Evolutionary conservation across 2,888 invertebrate species (phyloP).

Genomic region (Apamea epomidion): DNA sequence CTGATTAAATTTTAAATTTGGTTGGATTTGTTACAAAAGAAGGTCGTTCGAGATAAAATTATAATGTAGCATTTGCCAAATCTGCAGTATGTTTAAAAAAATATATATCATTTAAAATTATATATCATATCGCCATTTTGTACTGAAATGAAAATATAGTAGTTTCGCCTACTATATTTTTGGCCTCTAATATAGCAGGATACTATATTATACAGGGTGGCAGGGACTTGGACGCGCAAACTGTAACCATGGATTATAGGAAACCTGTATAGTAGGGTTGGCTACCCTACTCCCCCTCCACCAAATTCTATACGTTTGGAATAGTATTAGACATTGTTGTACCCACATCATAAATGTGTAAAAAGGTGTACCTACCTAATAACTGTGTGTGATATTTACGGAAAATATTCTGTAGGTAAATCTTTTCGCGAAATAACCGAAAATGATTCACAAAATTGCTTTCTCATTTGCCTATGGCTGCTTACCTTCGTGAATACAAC

Average conservation of each 20-base stretch:
- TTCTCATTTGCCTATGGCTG: conserved; percentile 19
- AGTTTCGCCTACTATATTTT: neutral
- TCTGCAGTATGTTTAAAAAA: too few relatives aligned
- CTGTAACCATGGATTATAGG: too few relatives aligned
- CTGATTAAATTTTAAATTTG: too few relatives aligned
- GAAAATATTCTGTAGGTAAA: neutral
- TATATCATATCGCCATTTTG: too few relatives aligned
- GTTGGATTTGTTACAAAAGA: too few relatives aligned
- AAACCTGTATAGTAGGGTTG: too few relatives aligned
- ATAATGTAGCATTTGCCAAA: too few relatives aligned
- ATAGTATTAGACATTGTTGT: neutral
- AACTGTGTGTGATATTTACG: neutral
- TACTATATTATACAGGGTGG: too few relatives aligned
- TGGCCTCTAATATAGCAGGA: neutral
- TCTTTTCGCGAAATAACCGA: neutral
- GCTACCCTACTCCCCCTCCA: neutral
- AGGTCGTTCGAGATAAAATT: too few relatives aligned
- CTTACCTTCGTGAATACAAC: conserved; percentile 17
- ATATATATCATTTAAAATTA: too few relatives aligned
- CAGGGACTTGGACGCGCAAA: too few relatives aligned
- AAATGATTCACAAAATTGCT: conserved; percentile 28
- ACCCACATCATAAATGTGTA: neutral
- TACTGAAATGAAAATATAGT: neutral
- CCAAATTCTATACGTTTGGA: neutral
- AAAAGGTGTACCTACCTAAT: neutral